Evolutionary conservation across 2,113 vertebrate genomes (phyloP), one percentile per base, ranked within the genome.

Genomic region (Colaptes auratus): DNA sequence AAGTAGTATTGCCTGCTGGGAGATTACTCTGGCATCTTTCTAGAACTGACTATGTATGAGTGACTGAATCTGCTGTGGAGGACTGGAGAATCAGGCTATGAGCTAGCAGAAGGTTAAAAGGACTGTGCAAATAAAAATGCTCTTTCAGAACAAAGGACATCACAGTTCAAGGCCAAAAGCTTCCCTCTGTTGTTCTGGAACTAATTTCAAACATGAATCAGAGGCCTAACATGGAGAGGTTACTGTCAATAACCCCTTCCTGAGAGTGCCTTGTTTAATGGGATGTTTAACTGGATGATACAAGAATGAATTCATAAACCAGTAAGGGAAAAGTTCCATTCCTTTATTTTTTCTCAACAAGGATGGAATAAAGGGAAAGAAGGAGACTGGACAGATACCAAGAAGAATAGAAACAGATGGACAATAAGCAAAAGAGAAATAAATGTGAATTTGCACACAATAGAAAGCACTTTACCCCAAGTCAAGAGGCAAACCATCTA

Each of bases 101-200:
- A 93, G 81, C 60, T 87, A 90, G 48, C 27, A 82, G 35, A 70
- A 94, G 89, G 67, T 80, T 91, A 92, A 95, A 94, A 92, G 36
- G 67, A 85, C 64, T 88, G 71, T 70, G 48, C n/a, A 92, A 94
- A 93, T 63, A 84, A 87, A 90, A 93, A 58, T 24, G 63, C 3
- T 4, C 58, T 88, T 94, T 81, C 77, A 76, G 79, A 74, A 89
- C 24, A 80, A 69, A 76, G 33, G 46, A 83, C 33, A 46, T 60
- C 52, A 86, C 33, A 89, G 87, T 94, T 94, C 71, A 93, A 94
- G 75, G 78, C 63, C 89, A 82, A 90, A 92, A 88, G 42, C 78
- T 71, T 94, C 87, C 33, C 60, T 94, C 60, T 88, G 56, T 73
- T 93, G 55, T 82, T 95, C 91, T 92, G 78, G 75, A 93, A 88